Evolutionary conservation across 2,888 invertebrate genomes (phyloP), one percentile per base, ranked within the genome.

Genomic region (Cordylochernes scorpioides): DNA sequence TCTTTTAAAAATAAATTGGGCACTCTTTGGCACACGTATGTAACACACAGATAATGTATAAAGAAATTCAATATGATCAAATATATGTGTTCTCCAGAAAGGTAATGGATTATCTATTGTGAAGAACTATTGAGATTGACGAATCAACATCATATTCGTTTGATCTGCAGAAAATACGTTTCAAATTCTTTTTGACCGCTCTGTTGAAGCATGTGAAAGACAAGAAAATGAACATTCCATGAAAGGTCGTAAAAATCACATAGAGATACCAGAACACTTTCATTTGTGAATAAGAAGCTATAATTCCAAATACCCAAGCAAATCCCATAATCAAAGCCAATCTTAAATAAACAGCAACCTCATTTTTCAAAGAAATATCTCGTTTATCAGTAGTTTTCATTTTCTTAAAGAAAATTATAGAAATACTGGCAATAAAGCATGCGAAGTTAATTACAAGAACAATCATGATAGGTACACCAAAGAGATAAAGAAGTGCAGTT

Each of bases 321-420:
- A 59, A 43, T 2, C 59, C 59, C 56, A 58, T 58, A 31, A 59
- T 47, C n/a, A 58, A 35, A 4, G 53, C 55, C 25, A 59, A 42
- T 6, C 58, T 45, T 17, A 54, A 42, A 43, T 58, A 59, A 24
- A 59, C 44, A 3, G 32, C 15, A 10, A 31, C 27, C 10, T 35
- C 32, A 7, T 21, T 7, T 12, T 24, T 25, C 3, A 21, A 25
- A 5, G 27, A 25, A n/a, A 29, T 28, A 7, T 17, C 19, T 6
- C 24, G 25, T 5, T 31, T 15, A 5, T 35, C 35, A 3, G 17
- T 6, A 4, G 9, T n/a, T 9, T 35, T 32, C 32, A 35, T 29
- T 2, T 29, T 27, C n/a, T 32, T 35, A 8, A 12, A 32, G 3
- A 16, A 25, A 3, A 35, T 29, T 4, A 32, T 24, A 7, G 17